A percentile compares a stretch with the other conserved stretches of the same genome.
phyloP scores from a whole-genome alignment of 2,113 vertebrate species.

The Nicator chloris region DNA sequence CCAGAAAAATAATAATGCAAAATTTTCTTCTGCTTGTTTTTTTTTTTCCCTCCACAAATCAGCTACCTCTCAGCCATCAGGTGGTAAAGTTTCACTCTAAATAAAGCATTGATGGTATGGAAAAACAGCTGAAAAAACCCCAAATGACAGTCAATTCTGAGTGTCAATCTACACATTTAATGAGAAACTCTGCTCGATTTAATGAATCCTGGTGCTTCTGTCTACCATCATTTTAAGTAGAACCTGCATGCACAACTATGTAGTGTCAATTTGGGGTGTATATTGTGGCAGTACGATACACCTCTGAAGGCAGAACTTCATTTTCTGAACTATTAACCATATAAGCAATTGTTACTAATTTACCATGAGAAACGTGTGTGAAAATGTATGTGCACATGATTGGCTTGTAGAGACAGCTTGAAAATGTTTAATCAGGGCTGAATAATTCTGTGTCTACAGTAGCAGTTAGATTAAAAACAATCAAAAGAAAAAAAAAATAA shows the following conservation, averaged over 20 bases:
- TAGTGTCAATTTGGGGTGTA: constrained; percentile 41
- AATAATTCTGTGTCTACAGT: constrained; percentile 4
- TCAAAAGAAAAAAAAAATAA: background rate
- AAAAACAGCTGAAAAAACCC: constrained; percentile 20
- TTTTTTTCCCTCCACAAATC: background rate
- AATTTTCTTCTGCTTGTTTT: background rate
- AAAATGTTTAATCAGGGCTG: constrained; percentile 36
- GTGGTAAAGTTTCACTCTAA: constrained; percentile 38
- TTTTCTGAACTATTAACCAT: constrained; percentile 49
- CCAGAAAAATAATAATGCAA: background rate
- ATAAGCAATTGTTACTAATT: constrained; percentile 58
- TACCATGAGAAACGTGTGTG: constrained; percentile 18
- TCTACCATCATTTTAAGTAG: constrained; percentile 52
- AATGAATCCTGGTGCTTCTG: constrained; percentile 66
- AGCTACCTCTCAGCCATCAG: background rate
- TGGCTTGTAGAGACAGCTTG: constrained; percentile 6
- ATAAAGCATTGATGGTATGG: constrained; percentile 31
- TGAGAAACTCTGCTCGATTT: constrained; percentile 71
- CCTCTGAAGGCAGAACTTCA: constrained; percentile 22
- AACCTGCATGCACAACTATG: constrained; percentile 19
- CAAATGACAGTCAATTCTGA: constrained; percentile 61
- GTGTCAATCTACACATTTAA: constrained; percentile 75
- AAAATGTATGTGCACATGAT: background rate
- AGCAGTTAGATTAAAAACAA: constrained; percentile 3
- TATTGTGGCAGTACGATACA: background rate